These are phyloP conservation scores for Sycophaga agraensis DNA, from an alignment of 1,140 invertebrate genomes.

Conservation along the genomic window DNA sequence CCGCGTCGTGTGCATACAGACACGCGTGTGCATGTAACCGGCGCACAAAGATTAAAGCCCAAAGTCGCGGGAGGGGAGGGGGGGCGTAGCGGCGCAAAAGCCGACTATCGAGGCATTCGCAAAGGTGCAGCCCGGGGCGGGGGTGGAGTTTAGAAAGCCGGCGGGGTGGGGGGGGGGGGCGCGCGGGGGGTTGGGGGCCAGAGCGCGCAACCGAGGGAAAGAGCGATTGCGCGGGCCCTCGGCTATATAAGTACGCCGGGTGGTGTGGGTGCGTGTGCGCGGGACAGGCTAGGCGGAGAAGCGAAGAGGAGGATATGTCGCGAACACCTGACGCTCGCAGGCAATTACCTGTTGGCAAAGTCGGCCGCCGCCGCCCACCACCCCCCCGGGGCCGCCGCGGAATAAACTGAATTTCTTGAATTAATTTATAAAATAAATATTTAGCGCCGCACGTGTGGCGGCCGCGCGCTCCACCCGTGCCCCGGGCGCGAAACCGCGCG, in stretches of 20 bases:
- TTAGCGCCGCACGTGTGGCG: too few species aligned
- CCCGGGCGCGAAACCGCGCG: too few species aligned
- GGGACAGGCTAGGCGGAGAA: constrained; percentile 35
- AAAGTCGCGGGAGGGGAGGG: background rate
- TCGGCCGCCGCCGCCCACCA: too few species aligned
- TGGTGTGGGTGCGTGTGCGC: background rate
- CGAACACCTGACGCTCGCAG: constrained; percentile 46
- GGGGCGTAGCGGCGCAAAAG: too few species aligned
- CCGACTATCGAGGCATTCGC: background rate
- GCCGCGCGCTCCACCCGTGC: too few species aligned
- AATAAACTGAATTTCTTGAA: too few species aligned
- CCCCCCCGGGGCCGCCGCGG: too few species aligned
- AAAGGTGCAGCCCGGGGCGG: background rate
- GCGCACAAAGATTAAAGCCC: background rate
- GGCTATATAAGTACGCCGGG: background rate
- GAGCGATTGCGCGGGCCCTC: background rate
- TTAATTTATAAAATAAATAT: too few species aligned
- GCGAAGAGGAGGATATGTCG: constrained; percentile 32
- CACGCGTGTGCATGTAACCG: too few species aligned
- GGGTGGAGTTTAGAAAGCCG: background rate
- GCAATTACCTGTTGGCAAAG: constrained; percentile 50
- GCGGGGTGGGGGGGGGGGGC: background rate
- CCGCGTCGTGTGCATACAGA: too few species aligned
- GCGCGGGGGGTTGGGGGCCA: background rate
- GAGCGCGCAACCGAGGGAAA: background rate